A percentile compares a stretch with the other conserved stretches of the same genome.
These are phyloP conservation scores for Neopipo cinnamomea DNA, from an alignment of 2,113 vertebrate species.

Conservation along the genomic window DNA sequence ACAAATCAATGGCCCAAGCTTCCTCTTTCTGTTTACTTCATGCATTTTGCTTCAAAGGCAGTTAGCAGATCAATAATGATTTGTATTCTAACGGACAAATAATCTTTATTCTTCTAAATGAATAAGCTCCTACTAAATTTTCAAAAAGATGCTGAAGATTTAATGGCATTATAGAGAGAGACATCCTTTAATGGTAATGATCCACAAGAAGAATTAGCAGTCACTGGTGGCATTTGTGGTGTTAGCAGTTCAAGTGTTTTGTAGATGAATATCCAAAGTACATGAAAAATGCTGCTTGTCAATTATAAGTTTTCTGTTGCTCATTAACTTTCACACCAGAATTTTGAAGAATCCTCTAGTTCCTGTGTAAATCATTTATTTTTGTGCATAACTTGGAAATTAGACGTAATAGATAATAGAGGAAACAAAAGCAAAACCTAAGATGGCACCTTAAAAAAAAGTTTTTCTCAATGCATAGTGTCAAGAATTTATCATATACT, in stretches of 20 bases:
- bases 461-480: neutral
- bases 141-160: neutral
- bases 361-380: neutral
- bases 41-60: neutral
- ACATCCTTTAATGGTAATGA: neutral
- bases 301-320: neutral
- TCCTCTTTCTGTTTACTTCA: neutral
- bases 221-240: neutral
- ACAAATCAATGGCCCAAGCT: neutral
- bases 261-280: neutral
- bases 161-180: neutral
- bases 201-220: neutral
- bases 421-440: neutral
- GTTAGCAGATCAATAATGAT: neutral
- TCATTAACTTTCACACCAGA: neutral
- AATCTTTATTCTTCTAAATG: neutral
- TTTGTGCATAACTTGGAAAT: neutral
- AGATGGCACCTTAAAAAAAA: neutral
- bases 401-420: neutral
- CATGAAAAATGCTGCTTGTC: neutral
- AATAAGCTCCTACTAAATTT: neutral
- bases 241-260: neutral
- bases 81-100: neutral
- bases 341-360: neutral
- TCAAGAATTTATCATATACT: neutral